A percentile compares a stretch with the other conserved stretches of the same genome.
phyloP scores from a whole-genome alignment of 2,113 vertebrate genomes.

The Lepus europaeus region DNA sequence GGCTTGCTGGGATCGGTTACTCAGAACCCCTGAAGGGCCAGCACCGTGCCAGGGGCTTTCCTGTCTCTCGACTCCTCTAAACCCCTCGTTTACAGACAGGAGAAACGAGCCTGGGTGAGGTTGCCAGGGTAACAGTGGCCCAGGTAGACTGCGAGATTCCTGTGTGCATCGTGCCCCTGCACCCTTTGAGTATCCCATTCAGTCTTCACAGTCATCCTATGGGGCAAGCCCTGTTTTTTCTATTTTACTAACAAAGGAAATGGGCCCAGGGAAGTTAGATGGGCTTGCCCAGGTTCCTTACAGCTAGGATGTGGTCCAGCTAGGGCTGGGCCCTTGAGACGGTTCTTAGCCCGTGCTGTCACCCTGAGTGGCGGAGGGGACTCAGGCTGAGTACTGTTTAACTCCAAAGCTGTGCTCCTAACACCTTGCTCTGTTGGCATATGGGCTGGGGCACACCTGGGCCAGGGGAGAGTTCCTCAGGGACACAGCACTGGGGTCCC shows the following conservation, averaged over 20 bases:
- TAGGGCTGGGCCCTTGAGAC: not conserved
- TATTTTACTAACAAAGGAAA: slow-evolving; percentile 5
- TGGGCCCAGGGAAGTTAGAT: not conserved
- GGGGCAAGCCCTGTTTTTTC: not conserved
- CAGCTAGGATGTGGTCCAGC: not conserved
- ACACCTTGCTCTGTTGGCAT: not conserved
- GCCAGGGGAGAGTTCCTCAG: not conserved
- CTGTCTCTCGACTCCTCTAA: not conserved
- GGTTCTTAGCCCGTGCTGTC: not conserved
- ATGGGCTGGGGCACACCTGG: not conserved
- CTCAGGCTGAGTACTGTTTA: not conserved
- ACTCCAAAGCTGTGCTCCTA: not conserved
- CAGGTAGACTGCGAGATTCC: not conserved
- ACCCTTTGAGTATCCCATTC: not conserved
- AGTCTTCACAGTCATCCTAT: not conserved
- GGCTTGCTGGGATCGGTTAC: not conserved
- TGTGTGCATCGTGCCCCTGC: not conserved
- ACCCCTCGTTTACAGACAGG: not conserved
- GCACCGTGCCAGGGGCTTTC: not conserved
- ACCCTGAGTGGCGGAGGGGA: not conserved
- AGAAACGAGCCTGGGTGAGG: not conserved
- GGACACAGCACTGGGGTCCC: not conserved
- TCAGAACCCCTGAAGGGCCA: not conserved
- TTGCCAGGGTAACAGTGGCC: not conserved
- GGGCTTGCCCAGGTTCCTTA: not conserved